phyloP scores from a whole-genome alignment of 1,140 invertebrate species.

The Centruroides sculpturatus region DNA sequence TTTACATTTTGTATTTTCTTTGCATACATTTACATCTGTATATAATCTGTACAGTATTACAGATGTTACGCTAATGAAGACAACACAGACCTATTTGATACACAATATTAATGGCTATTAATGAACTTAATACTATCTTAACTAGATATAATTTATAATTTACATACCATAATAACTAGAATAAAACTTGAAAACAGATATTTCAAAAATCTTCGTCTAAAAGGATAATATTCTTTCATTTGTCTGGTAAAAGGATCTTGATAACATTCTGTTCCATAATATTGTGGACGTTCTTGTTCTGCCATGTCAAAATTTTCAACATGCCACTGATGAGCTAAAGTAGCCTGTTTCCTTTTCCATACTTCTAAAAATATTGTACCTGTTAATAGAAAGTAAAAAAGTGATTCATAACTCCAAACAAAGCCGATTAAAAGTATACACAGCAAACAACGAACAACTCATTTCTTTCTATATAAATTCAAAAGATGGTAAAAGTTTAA shows the following conservation, averaged over 20 bases:
- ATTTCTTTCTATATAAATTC: too few species aligned
- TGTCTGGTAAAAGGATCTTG: slow-evolving; percentile 24
- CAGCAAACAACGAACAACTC: too few species aligned
- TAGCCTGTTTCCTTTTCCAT: slow-evolving; percentile 31
- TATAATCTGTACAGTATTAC: slow-evolving; percentile 27
- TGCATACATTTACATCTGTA: slow-evolving; percentile 28
- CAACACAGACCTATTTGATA: background rate
- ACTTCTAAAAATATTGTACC: slow-evolving; percentile 33
- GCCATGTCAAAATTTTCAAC: slow-evolving; percentile 32
- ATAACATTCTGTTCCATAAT: slow-evolving; percentile 24
- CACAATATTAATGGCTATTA: too few species aligned
- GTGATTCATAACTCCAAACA: too few species aligned
- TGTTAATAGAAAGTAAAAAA: slow-evolving; percentile 9
- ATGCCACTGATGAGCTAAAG: slow-evolving; percentile 32
- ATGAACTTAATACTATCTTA: too few species aligned
- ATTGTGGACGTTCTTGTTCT: slow-evolving; percentile 32
- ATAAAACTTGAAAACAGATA: slow-evolving; percentile 23
- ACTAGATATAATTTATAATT: too few species aligned
- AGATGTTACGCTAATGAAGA: slow-evolving; percentile 19
- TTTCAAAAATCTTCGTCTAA: slow-evolving; percentile 24
- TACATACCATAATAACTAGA: slow-evolving; percentile 27
- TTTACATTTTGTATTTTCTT: slow-evolving; percentile 5
- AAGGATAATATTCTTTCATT: slow-evolving; percentile 26
- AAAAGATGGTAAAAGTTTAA: too few species aligned
- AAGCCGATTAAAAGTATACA: too few species aligned